Evolutionary conservation across 2,797 vertebrate genomes (phyloP).

Genomic region (Macropus fuliginosus): DNA sequence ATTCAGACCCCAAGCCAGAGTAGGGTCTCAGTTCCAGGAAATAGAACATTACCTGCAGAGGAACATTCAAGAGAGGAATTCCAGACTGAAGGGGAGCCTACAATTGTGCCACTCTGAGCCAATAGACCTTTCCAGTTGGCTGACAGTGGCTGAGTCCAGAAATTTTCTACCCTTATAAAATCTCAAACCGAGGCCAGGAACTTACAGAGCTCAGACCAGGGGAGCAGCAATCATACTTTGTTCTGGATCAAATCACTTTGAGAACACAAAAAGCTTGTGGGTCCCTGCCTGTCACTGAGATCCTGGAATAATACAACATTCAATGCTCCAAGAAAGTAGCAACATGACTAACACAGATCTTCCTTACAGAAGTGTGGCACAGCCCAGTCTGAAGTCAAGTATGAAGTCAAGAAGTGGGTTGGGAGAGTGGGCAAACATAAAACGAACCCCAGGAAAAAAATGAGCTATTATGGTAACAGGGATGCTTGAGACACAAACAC

Average conservation of each 20-base stretch:
- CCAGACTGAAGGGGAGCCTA: background rate
- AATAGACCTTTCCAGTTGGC: background rate
- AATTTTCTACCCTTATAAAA: background rate
- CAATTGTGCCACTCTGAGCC: background rate
- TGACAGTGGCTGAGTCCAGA: background rate
- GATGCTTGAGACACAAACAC: background rate
- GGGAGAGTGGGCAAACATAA: background rate
- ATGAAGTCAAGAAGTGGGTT: background rate
- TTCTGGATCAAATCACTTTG: background rate
- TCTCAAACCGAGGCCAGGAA: background rate
- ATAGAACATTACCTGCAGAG: background rate
- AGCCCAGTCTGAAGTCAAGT: background rate
- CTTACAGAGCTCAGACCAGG: background rate
- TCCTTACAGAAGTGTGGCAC: background rate
- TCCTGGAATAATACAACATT: background rate
- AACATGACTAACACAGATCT: background rate
- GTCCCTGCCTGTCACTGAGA: background rate
- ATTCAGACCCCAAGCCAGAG: background rate
- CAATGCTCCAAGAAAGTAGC: background rate
- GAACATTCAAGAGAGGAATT: background rate
- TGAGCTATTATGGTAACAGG: background rate
- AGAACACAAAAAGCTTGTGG: background rate
- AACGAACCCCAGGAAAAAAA: background rate
- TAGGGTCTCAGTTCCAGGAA: background rate
- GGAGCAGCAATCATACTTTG: background rate